Percentiles rank a stretch among this genome's conserved stretches.
Conservation (phyloP, 2,113 vertebrate species). For the Pogona vitticeps region DNA sequence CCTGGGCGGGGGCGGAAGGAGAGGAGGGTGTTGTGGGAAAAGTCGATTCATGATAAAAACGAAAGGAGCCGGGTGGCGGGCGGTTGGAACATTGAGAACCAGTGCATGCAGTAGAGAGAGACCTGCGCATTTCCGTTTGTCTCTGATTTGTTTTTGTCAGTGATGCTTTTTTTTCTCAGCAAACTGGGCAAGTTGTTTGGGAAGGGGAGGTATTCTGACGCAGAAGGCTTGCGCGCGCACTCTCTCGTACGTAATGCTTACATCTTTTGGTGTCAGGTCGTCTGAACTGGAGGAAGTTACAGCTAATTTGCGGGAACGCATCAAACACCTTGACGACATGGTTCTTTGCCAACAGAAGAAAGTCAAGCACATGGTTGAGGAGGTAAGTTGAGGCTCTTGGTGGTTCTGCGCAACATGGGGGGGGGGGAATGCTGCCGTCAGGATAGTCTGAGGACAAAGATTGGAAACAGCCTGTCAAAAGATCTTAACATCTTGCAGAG, state of each 20-base stretch:
- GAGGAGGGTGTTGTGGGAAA: too few relatives aligned
- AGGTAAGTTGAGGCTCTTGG: conserved; percentile 78
- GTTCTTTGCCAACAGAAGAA: conserved; percentile 98
- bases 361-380: conserved; percentile 97
- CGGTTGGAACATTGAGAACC: background rate
- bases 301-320: conserved; percentile 87
- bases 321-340: conserved; percentile 96
- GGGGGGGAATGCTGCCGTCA: too few relatives aligned
- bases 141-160: background rate
- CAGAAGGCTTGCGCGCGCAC: background rate
- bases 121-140: too few relatives aligned
- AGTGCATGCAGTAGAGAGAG: background rate
- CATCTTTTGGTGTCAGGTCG: conserved; percentile 73
- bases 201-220: background rate
- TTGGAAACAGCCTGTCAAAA: background rate
- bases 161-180: background rate
- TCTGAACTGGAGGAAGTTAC: conserved; percentile 85
- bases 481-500: background rate
- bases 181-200: background rate
- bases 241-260: background rate
- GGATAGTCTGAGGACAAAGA: background rate
- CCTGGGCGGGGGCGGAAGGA: too few relatives aligned
- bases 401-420: background rate
- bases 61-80: background rate
- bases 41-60: background rate